Evolutionary conservation across 2,797 vertebrate genomes (phyloP), one percentile per base, ranked within the genome.

Genomic region (Sebastes kiyomatsui): DNA sequence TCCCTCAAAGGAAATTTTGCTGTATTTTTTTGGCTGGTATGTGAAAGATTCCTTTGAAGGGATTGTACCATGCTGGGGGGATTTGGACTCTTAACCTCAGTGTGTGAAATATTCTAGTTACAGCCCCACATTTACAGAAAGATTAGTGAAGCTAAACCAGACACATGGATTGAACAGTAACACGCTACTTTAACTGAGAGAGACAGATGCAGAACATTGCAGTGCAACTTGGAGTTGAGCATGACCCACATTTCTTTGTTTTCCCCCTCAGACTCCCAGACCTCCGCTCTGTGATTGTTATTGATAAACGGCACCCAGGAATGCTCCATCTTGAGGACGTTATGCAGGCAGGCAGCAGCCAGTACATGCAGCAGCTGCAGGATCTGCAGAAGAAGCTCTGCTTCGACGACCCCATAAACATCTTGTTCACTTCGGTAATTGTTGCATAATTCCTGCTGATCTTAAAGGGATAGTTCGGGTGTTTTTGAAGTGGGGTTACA

Each of bases 381-480:
- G 93, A 95, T 0, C 42, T 96, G 52, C 96, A 98, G 95, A 95
- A 81, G 86, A 96, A 90, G 5, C 81, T 99, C 23, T 94, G 69
- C 38, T 97, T 93, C 64, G 91, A 96, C 0, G 98, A 99, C 20
- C 97, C 98, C 6, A 92, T 99, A 88, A 99, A 98, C 88, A 97
- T 99, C 92, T 97, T 96, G 95, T 99, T 99, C 83, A 99, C 99
- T 60, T 99, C 98, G 79, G 99, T 99, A 87, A 83, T 5, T 2
- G 30, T 7, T 46, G 11, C 28, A 0, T 8, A 32, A 59, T 25
- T 59, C 1, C 22, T 54, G 20, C 64, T 58, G 33, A 23, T 7
- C 13, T 20, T 33, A 20, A 7, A 46, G 64, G 14, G 38, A 46
- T 28, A 11, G n/a, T 35, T 23, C n/a, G 5, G 9, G 2, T 32